Base-by-base conservation (phyloP, 1,140 invertebrate species). In the Portunus trituberculatus region DNA sequence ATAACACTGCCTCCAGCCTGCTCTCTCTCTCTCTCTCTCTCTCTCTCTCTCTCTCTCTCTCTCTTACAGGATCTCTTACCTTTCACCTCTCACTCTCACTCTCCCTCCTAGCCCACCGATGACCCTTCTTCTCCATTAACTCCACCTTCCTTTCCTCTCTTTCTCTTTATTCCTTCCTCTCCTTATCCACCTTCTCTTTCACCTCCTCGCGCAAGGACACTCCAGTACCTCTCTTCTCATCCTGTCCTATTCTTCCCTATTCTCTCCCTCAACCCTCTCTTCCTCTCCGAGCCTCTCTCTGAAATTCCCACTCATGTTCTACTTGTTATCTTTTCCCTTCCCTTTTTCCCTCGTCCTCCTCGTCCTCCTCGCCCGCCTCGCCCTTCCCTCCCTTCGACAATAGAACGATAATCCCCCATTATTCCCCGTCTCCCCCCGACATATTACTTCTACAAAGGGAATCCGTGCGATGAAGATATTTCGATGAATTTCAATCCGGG, bases 341-440 rank as follows among this genome's bases (percentile, higher is more conserved):
- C 48, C 90, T 31, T 12, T 14, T 29, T 59, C 25, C 25, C 48
- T 48, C 28, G 4, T 28, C 20, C 31, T 28, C 32, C 39, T 32
- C 82, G 28, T 39, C 46, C 92, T 28, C 82, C n/a, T 29, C 92
- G 10, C 82, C 82, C 45, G 3, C 31, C 48, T 3, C 45, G 0
- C 39, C n/a, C 46, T 83, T 84, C n/a, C 46, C 82, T 12, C 14
- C 83, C 39, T 12, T 29, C 46, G 67, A 86, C 92, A 93, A 93
- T 93, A 86, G 84, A 39, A n/a, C 82, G 83, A 59, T 93, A 93
- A 93, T 93, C 92, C 92, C 1, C 84, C 52, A 86, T 86, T 93
- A 82, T 86, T 29, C 45, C 39, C 32, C n/a, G 16, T 48, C 32
- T n/a, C 16, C 93, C 8, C 12, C 31, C 46, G 48, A 67, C 90